Conservation (phyloP, 1,140 invertebrate species). For the Anastrepha ludens region DNA sequence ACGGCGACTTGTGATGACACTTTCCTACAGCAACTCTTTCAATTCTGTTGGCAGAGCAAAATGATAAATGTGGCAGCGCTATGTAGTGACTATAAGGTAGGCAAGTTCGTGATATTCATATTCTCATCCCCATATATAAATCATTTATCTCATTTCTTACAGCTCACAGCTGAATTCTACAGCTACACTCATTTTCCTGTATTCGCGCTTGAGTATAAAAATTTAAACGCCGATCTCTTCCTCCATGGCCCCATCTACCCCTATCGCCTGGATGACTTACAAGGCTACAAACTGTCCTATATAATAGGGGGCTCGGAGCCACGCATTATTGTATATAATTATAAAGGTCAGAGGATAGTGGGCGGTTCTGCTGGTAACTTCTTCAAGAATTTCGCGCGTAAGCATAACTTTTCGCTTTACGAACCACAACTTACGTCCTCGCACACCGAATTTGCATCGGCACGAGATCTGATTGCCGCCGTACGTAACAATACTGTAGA, state of each 20-base stretch:
- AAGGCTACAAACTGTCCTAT: slow-evolving; percentile 60
- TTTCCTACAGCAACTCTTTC: slow-evolving; percentile 59
- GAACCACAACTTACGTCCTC: slow-evolving; percentile 58
- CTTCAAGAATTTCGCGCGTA: slow-evolving; percentile 62
- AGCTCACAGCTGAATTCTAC: slow-evolving; percentile 61
- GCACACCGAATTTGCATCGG: slow-evolving; percentile 57
- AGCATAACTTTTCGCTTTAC: slow-evolving; percentile 61
- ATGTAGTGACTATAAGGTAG: slow-evolving; percentile 62
- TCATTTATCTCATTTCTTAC: too few species aligned
- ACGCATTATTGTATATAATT: slow-evolving; percentile 63
- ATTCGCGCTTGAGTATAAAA: slow-evolving; percentile 60
- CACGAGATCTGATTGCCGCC: slow-evolving; percentile 60
- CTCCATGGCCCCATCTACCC: slow-evolving; percentile 59
- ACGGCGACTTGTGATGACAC: background rate
- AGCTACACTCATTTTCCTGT: slow-evolving; percentile 65
- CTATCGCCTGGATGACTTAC: slow-evolving; percentile 60
- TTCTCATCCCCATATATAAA: too few species aligned
- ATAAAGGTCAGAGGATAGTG: slow-evolving; percentile 58
- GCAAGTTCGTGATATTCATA: too few species aligned
- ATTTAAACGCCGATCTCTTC: background rate
- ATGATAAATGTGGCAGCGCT: slow-evolving; percentile 65
- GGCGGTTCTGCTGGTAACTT: slow-evolving; percentile 67
- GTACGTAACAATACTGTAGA: slow-evolving; percentile 66
- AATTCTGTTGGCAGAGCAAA: slow-evolving; percentile 62
- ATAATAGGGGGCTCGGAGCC: slow-evolving; percentile 64